Evolutionary conservation across 2,113 vertebrate species (phyloP).

Genomic region (Arizona elegans): DNA sequence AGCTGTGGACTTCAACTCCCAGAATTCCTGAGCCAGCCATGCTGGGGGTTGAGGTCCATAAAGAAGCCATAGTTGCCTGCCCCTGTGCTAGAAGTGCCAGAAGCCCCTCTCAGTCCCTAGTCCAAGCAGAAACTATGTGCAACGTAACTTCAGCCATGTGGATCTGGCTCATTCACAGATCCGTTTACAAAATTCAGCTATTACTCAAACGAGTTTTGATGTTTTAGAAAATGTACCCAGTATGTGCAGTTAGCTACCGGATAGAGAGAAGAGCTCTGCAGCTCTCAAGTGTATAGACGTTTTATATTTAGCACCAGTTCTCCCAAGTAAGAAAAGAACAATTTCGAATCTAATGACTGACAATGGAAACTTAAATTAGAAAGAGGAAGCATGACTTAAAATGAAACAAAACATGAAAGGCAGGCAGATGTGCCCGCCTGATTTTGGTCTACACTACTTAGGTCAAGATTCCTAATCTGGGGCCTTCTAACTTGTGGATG

Average conservation of each 20-base stretch:
- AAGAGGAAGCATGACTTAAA: not conserved
- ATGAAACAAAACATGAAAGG: not conserved
- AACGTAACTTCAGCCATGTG: not conserved
- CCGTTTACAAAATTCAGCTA: not conserved
- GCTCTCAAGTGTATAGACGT: not conserved
- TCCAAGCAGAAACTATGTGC: not conserved
- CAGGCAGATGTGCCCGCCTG: not conserved
- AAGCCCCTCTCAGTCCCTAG: not conserved
- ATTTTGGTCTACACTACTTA: not conserved
- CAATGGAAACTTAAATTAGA: not conserved
- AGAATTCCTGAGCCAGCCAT: not conserved
- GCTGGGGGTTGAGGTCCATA: no score
- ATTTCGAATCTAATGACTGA: not conserved
- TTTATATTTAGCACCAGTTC: not conserved
- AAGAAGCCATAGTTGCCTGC: no score
- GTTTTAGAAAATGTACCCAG: not conserved
- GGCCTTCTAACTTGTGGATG: not conserved
- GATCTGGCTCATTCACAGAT: not conserved
- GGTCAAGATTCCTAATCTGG: not conserved
- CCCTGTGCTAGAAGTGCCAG: not conserved
- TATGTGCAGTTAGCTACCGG: not conserved
- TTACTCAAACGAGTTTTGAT: no score
- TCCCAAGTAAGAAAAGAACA: not conserved
- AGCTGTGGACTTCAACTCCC: not conserved
- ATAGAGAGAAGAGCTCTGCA: not conserved